Base-by-base conservation (phyloP, 2,113 vertebrate species). In the Tringa solitaria region DNA sequence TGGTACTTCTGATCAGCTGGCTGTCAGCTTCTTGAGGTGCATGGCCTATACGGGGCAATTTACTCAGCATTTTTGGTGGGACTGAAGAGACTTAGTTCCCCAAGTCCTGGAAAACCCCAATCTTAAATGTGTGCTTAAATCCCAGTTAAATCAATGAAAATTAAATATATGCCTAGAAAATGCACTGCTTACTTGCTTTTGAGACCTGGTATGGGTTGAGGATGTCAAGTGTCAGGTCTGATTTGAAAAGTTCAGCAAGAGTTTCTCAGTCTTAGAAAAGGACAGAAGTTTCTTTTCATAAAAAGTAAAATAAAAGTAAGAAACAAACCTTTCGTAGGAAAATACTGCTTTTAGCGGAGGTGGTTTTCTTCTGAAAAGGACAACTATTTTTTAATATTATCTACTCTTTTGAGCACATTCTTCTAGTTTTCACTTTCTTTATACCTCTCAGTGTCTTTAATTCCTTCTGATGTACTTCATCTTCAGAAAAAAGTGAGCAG, bases 11-110 rank as follows among this genome's bases (percentile, higher is more conserved):
- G 5, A 0, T 68, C 9, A 4, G 33, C 39, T 65, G 72, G 3
- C 17, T 32, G 4, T 8, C 8, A 10, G 10, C 41, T 91, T 45
- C 41, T 63, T 39, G 41, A 46, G 46, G 23, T 5, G 2, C 1
- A 0, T 35, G 32, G 56, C 39, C 56, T 37, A 2, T 4, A 12
- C 4, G 4, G n/a, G 18, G n/a, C 11, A 8, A n/a, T 68, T 17
- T 14, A 46, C 53, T 86, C 65, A 48, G 23, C 9, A 26, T 37
- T 83, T 82, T 19, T 39, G 19, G 6, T 82, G 43, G 30, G 9
- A 15, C 19, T 50, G 39, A 76, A 80, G 33, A 65, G 10, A 27
- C 43, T 59, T 70, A 59, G 18, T 86, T 72, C 33, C 37, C 16
- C 12, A 23, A 48, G 15, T 79, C 12, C 35, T 67, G 80, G 50